Evolutionary conservation across 2,888 invertebrate species (phyloP).

Genomic region (Cyaniris semiargus): DNA sequence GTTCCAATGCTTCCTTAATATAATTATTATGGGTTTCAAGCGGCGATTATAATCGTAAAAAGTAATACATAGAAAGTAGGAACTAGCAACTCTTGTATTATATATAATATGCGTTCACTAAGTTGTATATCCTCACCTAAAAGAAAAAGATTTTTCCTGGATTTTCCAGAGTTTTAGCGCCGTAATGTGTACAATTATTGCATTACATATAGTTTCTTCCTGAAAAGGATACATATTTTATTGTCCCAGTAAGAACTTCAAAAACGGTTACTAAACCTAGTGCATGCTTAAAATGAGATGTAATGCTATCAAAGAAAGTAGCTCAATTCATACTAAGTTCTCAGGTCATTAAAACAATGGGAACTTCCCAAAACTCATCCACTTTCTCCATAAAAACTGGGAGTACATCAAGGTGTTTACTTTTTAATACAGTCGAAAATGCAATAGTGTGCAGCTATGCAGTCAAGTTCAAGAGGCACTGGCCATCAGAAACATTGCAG

Average conservation of each 20-base stretch:
- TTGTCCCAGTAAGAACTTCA: not conserved
- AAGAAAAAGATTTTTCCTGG: no score
- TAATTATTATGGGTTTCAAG: no score
- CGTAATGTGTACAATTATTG: not conserved
- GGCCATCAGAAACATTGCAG: conserved; percentile 61
- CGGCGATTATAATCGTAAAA: no score
- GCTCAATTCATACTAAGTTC: not conserved
- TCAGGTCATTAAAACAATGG: conserved; percentile 8
- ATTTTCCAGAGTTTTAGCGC: no score
- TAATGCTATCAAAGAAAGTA: conserved; percentile 10
- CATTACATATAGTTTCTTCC: not conserved
- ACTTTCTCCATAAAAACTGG: conserved; percentile 22
- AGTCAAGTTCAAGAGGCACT: conserved; percentile 59
- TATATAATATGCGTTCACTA: no score
- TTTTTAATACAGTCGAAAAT: conserved; percentile 50
- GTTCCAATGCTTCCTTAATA: no score
- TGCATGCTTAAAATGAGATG: not conserved
- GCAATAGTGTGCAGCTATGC: conserved; percentile 65
- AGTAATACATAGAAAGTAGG: no score
- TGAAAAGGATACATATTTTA: not conserved
- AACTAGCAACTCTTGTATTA: no score
- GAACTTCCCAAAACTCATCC: conserved; percentile 1
- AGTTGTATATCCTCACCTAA: no score
- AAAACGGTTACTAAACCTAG: not conserved
- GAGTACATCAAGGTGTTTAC: conserved; percentile 16